Evolutionary conservation across 37 sponge, comb jelly and placozoan genomes (phyloP).

Genomic region (Oopsacas minuta): DNA sequence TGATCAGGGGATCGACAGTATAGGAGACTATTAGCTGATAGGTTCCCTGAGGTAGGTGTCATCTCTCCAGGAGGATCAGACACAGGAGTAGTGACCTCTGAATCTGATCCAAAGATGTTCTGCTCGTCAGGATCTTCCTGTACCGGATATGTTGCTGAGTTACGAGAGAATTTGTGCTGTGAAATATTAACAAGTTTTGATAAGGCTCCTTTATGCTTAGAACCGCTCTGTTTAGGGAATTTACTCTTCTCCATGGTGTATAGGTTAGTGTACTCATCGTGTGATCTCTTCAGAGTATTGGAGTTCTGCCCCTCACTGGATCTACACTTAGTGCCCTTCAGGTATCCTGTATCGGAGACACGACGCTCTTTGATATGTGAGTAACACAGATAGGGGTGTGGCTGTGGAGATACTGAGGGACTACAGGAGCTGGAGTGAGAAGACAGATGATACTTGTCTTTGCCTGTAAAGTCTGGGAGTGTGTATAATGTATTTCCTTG

Average conservation of each 20-base stretch:
- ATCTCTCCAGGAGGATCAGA: background rate
- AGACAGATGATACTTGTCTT: background rate
- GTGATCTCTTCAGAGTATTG: background rate
- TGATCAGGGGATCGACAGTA: background rate
- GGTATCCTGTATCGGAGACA: background rate
- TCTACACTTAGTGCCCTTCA: background rate
- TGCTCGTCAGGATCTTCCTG: background rate
- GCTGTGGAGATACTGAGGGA: background rate
- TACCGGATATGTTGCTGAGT: background rate
- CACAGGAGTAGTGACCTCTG: background rate
- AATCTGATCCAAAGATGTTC: background rate
- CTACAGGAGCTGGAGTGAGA: conserved; percentile 16
- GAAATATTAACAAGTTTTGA: background rate
- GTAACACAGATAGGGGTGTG: background rate
- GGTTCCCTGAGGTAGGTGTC: background rate
- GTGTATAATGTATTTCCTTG: background rate
- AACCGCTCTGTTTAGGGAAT: background rate
- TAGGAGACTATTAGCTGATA: background rate
- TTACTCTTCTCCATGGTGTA: conserved; percentile 2
- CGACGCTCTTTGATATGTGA: background rate
- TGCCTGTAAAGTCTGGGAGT: background rate
- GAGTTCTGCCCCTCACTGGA: background rate
- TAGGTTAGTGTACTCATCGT: background rate
- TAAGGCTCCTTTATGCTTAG: background rate
- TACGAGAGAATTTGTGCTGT: background rate